Evolutionary conservation across 2,888 invertebrate genomes (phyloP), one percentile per base, ranked within the genome.

Genomic region (Plebejus melissa): DNA sequence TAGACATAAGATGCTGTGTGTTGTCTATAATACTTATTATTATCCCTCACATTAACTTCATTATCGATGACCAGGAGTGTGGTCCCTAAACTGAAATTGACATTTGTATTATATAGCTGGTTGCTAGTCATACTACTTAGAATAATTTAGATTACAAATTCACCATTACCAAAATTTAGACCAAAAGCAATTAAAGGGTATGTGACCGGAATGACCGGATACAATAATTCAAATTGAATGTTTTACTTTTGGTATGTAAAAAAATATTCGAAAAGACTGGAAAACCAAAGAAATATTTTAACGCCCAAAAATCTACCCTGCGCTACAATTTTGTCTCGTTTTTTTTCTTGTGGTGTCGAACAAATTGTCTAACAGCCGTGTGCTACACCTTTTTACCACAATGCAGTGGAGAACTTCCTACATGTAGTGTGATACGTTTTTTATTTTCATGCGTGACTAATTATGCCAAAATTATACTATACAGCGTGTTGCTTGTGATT

Each of bases 391-490:
- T 41, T 54, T 46, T 74, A 60, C 69, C 28, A 74, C 69, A 46
- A 74, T 11, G 46, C 32, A 46, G 50, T 32, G 46, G 16, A 50
- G 69, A 74, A 74, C 74, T 69, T 69, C 74, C 65, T 65, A 36
- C 74, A 65, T 74, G 60, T 74, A 65, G 58, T 58, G 46, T 58
- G 71, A 71, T 58, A 71, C 36, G 70, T 58, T 77, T 78, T 75
- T 82, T 85, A 86, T 85, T 81, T 80, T 79, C 81, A 85, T 85
- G 89, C 91, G 90, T 92, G 92, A 91, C 92, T 92, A 92, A 93
- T 93, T 92, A 90, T 90, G 90, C 91, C 91, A 89, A 92, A 93
- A 90, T 90, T 90, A 91, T 87, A 89, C 89, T 81, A 79, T 82
- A 81, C 84, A 32, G 86, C 86, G 83, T 86, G 83, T 82, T 80